Conservation (phyloP, 2,113 vertebrate species). For the Pyxicephalus adspersus region DNA sequence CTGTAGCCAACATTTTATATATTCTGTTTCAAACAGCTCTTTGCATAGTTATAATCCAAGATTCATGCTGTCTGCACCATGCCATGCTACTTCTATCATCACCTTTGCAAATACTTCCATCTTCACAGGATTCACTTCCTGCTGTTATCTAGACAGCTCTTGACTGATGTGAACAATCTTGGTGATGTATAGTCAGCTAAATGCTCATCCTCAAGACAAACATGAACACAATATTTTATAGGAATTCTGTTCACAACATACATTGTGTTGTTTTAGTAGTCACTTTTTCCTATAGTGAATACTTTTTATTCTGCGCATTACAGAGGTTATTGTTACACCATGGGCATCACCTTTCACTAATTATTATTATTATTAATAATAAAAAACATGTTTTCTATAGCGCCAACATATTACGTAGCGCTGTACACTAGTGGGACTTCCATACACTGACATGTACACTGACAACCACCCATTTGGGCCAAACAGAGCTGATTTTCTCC, state of each 20-base stretch:
- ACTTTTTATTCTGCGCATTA: no score
- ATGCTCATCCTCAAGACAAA: conserved; percentile 4
- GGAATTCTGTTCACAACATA: background rate
- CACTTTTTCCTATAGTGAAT: no score
- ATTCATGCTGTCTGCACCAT: conserved; percentile 22
- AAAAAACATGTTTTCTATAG: no score
- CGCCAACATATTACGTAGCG: no score
- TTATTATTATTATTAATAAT: no score
- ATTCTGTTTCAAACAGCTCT: background rate
- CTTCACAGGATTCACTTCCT: conserved; percentile 10
- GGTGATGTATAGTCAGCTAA: conserved; percentile 21
- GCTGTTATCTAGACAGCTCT: conserved; percentile 31
- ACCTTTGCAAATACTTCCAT: conserved; percentile 39
- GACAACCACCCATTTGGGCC: no score
- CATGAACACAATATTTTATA: conserved; percentile 12
- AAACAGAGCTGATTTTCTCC: no score
- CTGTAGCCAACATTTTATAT: background rate
- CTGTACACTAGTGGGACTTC: no score
- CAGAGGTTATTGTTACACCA: no score
- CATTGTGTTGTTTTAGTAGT: no score
- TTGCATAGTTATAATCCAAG: conserved; percentile 13
- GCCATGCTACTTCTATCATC: conserved; percentile 5
- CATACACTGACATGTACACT: no score
- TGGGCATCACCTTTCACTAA: no score
- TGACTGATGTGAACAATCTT: conserved; percentile 29